Evolutionary conservation across 1,140 invertebrate species (phyloP).

Genomic region (Oncopeltus fasciatus): DNA sequence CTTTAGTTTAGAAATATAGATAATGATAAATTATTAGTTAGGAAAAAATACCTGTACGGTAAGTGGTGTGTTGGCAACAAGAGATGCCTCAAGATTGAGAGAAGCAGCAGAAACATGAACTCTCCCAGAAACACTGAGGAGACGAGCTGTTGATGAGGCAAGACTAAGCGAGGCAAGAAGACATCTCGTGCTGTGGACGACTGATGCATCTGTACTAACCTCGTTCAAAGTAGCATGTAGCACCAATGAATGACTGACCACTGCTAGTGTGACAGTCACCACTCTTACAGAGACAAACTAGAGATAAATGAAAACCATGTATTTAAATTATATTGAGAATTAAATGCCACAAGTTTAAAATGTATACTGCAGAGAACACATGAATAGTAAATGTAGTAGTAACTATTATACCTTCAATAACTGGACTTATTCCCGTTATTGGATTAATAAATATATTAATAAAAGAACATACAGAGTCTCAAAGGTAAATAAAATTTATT

Average conservation of each 20-base stretch:
- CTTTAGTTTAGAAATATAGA: too few relatives aligned
- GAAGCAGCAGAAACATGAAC: constrained; percentile 51
- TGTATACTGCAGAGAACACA: too few relatives aligned
- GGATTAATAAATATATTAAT: too few relatives aligned
- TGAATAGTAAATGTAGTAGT: too few relatives aligned
- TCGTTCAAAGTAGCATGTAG: constrained; percentile 59
- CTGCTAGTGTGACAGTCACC: constrained; percentile 12
- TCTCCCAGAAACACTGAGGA: constrained; percentile 31
- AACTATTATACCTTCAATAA: too few relatives aligned
- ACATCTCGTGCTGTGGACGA: constrained; percentile 52
- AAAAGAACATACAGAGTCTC: too few relatives aligned
- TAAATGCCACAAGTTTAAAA: too few relatives aligned
- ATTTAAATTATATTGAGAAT: background rate
- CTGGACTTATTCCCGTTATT: too few relatives aligned
- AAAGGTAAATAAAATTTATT: too few relatives aligned
- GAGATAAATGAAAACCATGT: background rate
- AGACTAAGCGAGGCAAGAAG: constrained; percentile 42
- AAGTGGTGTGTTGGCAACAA: constrained; percentile 57
- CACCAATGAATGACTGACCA: constrained; percentile 4
- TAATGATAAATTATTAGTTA: too few relatives aligned
- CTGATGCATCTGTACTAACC: constrained; percentile 60
- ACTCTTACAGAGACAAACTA: constrained; percentile 19
- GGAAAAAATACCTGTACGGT: constrained; percentile 68
- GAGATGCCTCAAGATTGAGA: constrained; percentile 53
- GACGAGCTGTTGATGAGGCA: constrained; percentile 28